These are phyloP conservation scores for Bimastos eiseni DNA, from an alignment of 2,888 invertebrate genomes.

Conservation along the genomic window DNA sequence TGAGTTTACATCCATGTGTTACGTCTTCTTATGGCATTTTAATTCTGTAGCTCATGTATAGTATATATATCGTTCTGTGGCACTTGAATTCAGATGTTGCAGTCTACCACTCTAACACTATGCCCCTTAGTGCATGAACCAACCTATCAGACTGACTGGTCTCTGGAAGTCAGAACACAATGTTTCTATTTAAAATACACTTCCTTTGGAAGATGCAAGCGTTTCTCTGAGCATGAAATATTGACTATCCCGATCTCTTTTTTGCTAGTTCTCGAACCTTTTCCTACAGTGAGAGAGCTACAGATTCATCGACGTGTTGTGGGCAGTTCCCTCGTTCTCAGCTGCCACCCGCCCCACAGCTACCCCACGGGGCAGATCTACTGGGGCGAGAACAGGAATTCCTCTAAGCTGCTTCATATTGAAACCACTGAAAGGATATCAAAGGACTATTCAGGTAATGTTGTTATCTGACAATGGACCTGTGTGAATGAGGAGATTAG, in stretches of 20 bases:
- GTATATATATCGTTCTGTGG: background rate
- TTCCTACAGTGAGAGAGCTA: constrained; percentile 32
- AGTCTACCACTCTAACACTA: background rate
- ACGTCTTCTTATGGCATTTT: too few relatives aligned
- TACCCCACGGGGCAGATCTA: constrained; percentile 41
- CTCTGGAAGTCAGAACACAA: background rate
- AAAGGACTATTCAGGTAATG: constrained; percentile 38
- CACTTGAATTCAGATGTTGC: background rate
- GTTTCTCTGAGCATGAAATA: background rate
- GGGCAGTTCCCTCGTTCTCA: constrained; percentile 35
- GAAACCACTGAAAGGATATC: constrained; percentile 34
- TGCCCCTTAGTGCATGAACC: too few relatives aligned
- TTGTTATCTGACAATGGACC: background rate
- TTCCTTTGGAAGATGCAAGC: background rate
- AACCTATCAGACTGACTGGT: background rate
- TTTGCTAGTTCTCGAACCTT: constrained; percentile 32
- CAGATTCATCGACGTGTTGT: constrained; percentile 36
- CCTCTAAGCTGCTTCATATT: constrained; percentile 31
- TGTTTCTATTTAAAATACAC: background rate
- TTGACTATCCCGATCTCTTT: background rate
- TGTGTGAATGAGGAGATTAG: too few relatives aligned
- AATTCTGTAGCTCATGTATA: too few relatives aligned
- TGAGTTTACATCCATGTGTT: background rate
- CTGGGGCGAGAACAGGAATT: constrained; percentile 37
- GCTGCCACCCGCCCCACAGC: constrained; percentile 39